Base-by-base conservation (phyloP, 2,113 vertebrate genomes). In the Hippolais icterina region DNA sequence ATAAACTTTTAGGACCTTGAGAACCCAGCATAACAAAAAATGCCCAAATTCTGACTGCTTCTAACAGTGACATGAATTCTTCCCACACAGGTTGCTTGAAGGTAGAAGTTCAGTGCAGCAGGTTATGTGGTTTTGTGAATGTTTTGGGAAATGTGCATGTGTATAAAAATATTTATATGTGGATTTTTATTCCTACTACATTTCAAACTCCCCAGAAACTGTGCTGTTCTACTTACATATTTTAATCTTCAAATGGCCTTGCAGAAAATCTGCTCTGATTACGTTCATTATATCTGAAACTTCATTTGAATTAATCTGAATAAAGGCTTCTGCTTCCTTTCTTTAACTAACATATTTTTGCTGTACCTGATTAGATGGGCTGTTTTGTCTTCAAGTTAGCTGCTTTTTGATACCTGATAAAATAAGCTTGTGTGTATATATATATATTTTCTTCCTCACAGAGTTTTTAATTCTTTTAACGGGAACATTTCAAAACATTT, bases 231-330 rank as follows among this genome's bases (percentile, higher is more conserved):
- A 13, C 39, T 56, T 50, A 42, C 5, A 15, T 41, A 15, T 83
- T 88, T 85, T 83, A 57, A 66, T 81, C 54, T 89, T 83, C 54
- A 89, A 47, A 49, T 33, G 8, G 7, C 57, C 66, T 83, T 60
- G 53, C 21, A 90, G 93, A 90, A 94, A 76, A 41, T n/a, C 20
- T 74, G 15, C 18, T 85, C n/a, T 91, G 66, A 86, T 86, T 95
- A 29, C 21, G 33, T 53, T 87, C 2, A 42, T 75, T 91, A 31
- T 54, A 69, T 80, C 35, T 72, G 41, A 90, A 92, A 54, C 56
- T 85, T 88, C 42, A 33, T 90, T 85, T 88, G 39, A 77, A 70
- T 97, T 77, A 79, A 83, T 77, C 71, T 88, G 41, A 86, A 92
- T 83, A 69, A 70, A 88, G 44, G 25, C 6, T 83, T 52, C 35